Evolutionary conservation across 1,140 invertebrate genomes (phyloP), one percentile per base, ranked within the genome.

Genomic region (Lysiphlebus fabarum): DNA sequence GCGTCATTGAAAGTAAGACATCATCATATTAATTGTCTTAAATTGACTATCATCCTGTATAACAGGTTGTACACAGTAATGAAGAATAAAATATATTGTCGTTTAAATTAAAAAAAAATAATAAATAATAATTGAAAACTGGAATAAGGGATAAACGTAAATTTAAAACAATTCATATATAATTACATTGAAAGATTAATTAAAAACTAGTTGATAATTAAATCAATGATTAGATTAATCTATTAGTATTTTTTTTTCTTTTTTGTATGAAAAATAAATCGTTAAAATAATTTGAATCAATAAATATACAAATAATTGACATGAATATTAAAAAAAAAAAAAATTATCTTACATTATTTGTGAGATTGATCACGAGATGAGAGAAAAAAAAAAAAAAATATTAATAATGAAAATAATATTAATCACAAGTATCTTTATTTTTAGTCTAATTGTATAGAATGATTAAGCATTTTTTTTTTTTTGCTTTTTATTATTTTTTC

Each of bases 391-490:
- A 8, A 48, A 47, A 48, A 49, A 34, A 53, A 61, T 17, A 56
- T 53, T 42, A 56, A 44, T 33, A 53, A 53, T 56, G 45, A 44
- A 44, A 53, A 57, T 40, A 44, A 56, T n/a, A 62, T 38, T 34
- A 56, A 34, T 40, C 47, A 34, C 56, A 62, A 58, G 55, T 55
- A 62, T 56, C 44, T 53, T 56, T 58, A 53, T 58, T 62, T 62
- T 62, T 62, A 62, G 61, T 51, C 61, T 58, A 62, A 62, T 58
- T 62, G 56, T 62, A 62, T 40, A 45, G 45, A 14, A 34, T 38
- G 45, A 26, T 42, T 36, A 12, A 26, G 43, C 9, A 38, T 26
- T 50, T 36, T 37, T 34, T 45, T 41, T 43, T 37, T 47, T 26
- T 47, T 38, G 43, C 38, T 59, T 53, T n/a, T 26, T 44, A 37